These are phyloP conservation scores for Eristalis intricaria DNA, from an alignment of 2,888 invertebrate species.

Conservation along the genomic window DNA sequence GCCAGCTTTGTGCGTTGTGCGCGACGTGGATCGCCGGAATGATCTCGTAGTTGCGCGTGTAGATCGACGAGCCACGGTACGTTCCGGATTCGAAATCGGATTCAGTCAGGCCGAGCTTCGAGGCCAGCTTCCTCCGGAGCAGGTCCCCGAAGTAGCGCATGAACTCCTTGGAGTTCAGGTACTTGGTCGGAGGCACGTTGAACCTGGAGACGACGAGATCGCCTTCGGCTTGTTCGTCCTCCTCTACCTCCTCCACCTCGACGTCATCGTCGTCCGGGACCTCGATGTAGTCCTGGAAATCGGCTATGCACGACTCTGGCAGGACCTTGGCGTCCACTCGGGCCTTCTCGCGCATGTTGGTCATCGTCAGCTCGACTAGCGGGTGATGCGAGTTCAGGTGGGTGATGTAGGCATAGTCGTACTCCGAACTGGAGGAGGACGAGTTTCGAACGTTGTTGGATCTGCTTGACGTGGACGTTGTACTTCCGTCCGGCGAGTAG, in stretches of 20 bases:
- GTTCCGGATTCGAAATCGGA: constrained; percentile 83
- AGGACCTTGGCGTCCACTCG: constrained; percentile 75
- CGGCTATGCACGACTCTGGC: constrained; percentile 78
- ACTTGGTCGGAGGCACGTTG: constrained; percentile 75
- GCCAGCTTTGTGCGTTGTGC: constrained; percentile 84
- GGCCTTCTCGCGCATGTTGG: constrained; percentile 47
- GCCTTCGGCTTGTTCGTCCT: constrained; percentile 44
- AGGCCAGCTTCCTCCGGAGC: constrained; percentile 84
- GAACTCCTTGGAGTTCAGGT: constrained; percentile 85
- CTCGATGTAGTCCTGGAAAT: constrained; percentile 76
- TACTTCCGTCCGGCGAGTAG: constrained; percentile 49
- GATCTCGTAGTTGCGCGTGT: constrained; percentile 86
- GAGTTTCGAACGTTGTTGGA: constrained; percentile 38
- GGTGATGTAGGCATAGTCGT: constrained; percentile 85
- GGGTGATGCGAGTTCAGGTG: constrained; percentile 84
- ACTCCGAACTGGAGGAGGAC: constrained; percentile 72
- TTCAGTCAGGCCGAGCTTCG: constrained; percentile 83
- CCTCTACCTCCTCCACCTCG: constrained; percentile 74
- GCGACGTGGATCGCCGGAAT: constrained; percentile 85
- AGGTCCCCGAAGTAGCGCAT: constrained; percentile 86
- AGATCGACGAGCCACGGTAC: constrained; percentile 86
- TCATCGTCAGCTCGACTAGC: constrained; percentile 78
- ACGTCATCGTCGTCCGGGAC: constrained; percentile 74
- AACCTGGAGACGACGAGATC: background rate
- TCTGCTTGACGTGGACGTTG: constrained; percentile 35